Conservation (phyloP, 2,888 invertebrate genomes). For the Zygothrica quintamaculata region DNA sequence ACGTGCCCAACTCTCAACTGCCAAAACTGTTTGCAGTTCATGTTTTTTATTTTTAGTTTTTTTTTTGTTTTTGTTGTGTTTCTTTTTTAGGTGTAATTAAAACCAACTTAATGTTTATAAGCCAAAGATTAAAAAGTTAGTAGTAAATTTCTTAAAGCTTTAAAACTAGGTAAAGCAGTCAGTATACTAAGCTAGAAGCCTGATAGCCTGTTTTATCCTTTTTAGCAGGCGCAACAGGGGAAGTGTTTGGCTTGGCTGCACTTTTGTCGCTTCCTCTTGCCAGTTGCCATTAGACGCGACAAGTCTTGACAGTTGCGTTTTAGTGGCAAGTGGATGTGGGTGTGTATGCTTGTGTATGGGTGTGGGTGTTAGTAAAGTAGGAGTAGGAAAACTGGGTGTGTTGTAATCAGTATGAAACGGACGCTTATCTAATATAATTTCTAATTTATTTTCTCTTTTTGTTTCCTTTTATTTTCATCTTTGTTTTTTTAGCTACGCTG, state of each 20-base stretch:
- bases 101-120: constrained; percentile 82
- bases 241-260: constrained; percentile 40
- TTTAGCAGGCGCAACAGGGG: constrained; percentile 29
- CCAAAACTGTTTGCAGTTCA: constrained; percentile 33
- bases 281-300: constrained; percentile 54
- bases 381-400: constrained; percentile 9
- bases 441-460: constrained; percentile 54
- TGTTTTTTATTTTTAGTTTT: too few relatives aligned
- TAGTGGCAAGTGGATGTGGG: not conserved
- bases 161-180: not conserved
- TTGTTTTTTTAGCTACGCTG: constrained; percentile 58
- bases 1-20: constrained; percentile 54
- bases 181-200: not conserved
- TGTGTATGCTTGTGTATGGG: not conserved
- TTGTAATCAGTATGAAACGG: too few relatives aligned
- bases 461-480: constrained; percentile 4
- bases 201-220: not conserved
- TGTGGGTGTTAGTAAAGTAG: not conserved
- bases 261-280: constrained; percentile 38
- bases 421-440: constrained; percentile 54
- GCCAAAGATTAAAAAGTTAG: constrained; percentile 74
- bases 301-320: constrained; percentile 38
- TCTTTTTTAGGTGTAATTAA: constrained; percentile 74
- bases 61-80: constrained; percentile 36
- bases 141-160: constrained; percentile 29